Base-by-base conservation (phyloP, 2,888 invertebrate species). In the Euplagia quadripunctaria region DNA sequence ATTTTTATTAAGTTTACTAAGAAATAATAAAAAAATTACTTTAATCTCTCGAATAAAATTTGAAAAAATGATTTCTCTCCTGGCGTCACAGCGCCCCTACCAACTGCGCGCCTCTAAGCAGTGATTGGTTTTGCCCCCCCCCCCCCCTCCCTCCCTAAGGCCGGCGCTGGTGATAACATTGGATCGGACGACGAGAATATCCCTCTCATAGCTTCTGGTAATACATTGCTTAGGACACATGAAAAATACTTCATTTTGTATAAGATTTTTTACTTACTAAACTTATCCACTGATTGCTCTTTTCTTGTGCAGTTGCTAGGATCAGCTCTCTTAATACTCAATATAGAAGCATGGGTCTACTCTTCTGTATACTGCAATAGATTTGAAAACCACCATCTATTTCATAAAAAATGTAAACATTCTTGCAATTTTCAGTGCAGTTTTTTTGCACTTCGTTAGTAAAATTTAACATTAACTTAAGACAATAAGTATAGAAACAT, bases 401-500 rank as follows among this genome's bases (percentile, higher is more conserved):
- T 46, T 46, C 6, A 3, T 46, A 8, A 46, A 8, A 46, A 46
- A 46, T 3, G 0, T 3, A 46, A 46, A 20, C 14, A 55, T 66
- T 3, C 2, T 7, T 17, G 52, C 52, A 52, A 52, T 61, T 61
- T 61, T 43, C 31, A 55, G 64, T 82, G 82, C 84, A 84, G 82
- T 84, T 79, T 81, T 78, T 79, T 82, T 82, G 82, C 80, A 72
- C 5, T 5, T 49, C 9, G 4, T 20, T 42, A 49, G 9, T 64
- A 68, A 55, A 70, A 9, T 71, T 46, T 67, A 68, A 74, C 64
- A n/a, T 64, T 74, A 49, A 71, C 17, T 70, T 49, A 64, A 71
- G 67, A 64, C 31, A 67, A 58, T 74, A 71, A 42, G 9, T 20
- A 64, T 68, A 71, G 43, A 64, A 8, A 41, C 12, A 68, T 31